Evolutionary conservation across 2,797 vertebrate species (phyloP).

Genomic region (Mallotus villosus): DNA sequence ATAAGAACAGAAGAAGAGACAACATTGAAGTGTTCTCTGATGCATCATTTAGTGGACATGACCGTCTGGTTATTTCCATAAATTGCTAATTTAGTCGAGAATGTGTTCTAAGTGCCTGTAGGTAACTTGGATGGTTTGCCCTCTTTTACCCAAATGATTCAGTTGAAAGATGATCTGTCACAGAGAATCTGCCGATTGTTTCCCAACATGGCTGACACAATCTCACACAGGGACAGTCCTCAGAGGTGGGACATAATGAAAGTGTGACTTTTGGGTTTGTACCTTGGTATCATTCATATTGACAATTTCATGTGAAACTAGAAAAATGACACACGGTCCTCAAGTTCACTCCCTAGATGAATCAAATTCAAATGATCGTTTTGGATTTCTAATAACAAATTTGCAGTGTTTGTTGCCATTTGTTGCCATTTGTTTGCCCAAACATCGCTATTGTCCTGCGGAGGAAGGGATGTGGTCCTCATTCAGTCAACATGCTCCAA

Average conservation of each 20-base stretch:
- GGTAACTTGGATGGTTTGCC: neutral
- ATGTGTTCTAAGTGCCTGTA: constrained; percentile 8
- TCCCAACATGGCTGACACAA: neutral
- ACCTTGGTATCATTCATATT: too few relatives aligned
- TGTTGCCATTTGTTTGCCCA: constrained; percentile 19
- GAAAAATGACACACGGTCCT: too few relatives aligned
- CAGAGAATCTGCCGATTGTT: too few relatives aligned
- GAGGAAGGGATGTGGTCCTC: constrained; percentile 13
- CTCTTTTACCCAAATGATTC: neutral
- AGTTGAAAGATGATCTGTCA: neutral
- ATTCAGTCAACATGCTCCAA: constrained; percentile 14
- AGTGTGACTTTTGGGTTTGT: too few relatives aligned
- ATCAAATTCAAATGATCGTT: neutral
- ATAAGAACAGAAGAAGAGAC: neutral
- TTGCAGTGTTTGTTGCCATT: neutral
- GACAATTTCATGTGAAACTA: too few relatives aligned
- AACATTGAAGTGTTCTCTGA: neutral
- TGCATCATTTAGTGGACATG: constrained; percentile 19
- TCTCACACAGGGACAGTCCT: neutral
- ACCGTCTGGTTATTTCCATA: constrained; percentile 15
- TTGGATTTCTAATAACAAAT: neutral
- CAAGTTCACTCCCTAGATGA: neutral
- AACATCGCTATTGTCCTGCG: constrained; percentile 4
- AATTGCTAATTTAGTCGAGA: constrained; percentile 10
- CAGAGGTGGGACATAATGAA: too few relatives aligned